Base-by-base conservation (phyloP, 2,797 vertebrate genomes). In the Pangasius sanitwongsei region DNA sequence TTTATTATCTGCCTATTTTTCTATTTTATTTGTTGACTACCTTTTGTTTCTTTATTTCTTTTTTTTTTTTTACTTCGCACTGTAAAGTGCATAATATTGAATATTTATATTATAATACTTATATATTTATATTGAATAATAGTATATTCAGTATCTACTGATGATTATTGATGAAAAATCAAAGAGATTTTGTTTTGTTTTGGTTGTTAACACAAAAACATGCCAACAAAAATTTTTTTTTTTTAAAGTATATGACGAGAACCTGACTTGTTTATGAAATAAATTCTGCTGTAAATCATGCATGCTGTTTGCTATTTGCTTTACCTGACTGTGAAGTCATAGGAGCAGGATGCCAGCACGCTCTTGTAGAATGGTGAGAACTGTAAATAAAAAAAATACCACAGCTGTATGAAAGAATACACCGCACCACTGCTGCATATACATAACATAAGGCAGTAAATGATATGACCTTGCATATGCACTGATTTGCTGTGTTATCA, bases 251-350 rank as follows among this genome's bases (percentile, higher is more conserved):
- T 44, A 44, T 44, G 31, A 81, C 53, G 31, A 59, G n/a, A 81
- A n/a, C 28, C 48, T 53, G 75, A 78, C 28, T 53, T 53, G 48
- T 50, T 78, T 78, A 80, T 55, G 2, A 37, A 37, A 57, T 81
- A 37, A 25, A 34, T 59, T 48, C 28, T 16, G 8, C 65, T 41
- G 48, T 16, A 34, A 23, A 80, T 72, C 55, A 6, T 6, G 20
- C 65, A 41, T 31, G 11, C 34, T 18, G 23, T 63, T 63, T 53
- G 44, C 34, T 50, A 48, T 70, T 44, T 70, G 44, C 75, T 69
- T 85, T 97, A 99, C 98, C 98, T 97, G 93, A 99, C 98, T n/a
- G 97, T 97, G 94, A 99, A 99, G 94, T 99, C 98, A 81, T 99
- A 99, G 25, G 98, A 99, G 92, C 98, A 99, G 88, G 98, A 98